These are phyloP conservation scores for Myotis pilosus DNA, from an alignment of 2,797 vertebrate genomes.

Conservation along the genomic window DNA sequence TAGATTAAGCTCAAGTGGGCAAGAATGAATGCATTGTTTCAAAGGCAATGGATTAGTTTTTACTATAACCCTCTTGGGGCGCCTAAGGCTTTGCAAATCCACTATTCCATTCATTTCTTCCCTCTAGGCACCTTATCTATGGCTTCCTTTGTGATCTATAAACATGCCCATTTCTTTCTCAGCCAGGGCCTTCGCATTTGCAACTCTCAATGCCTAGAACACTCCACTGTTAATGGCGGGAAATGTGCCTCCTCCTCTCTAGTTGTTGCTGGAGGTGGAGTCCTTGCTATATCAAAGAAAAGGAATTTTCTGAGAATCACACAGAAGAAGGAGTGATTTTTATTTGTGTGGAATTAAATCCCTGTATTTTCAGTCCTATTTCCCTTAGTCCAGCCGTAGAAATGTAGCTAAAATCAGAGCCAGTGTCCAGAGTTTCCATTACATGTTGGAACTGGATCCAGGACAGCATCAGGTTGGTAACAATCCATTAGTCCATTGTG, in stretches of 20 bases:
- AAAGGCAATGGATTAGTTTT: neutral
- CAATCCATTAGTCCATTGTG: neutral
- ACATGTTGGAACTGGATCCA: neutral
- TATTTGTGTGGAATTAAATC: neutral
- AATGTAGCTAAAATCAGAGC: neutral
- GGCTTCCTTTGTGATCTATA: neutral
- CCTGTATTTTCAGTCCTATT: neutral
- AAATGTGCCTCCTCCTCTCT: neutral
- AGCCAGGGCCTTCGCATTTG: neutral
- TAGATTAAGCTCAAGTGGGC: neutral
- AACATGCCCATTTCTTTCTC: neutral
- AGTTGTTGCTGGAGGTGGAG: neutral
- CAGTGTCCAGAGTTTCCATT: neutral
- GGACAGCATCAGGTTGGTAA: neutral
- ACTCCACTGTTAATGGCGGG: neutral
- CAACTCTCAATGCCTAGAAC: neutral
- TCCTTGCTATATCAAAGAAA: neutral
- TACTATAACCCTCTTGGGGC: neutral
- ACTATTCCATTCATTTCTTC: neutral
- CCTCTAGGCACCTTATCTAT: accelerated
- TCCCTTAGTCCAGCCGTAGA: neutral
- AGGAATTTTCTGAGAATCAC: neutral
- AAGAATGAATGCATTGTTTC: neutral
- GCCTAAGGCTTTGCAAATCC: neutral
- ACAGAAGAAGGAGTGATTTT: neutral